Conservation (phyloP, 2,888 invertebrate genomes). For the Pandemis corylana region DNA sequence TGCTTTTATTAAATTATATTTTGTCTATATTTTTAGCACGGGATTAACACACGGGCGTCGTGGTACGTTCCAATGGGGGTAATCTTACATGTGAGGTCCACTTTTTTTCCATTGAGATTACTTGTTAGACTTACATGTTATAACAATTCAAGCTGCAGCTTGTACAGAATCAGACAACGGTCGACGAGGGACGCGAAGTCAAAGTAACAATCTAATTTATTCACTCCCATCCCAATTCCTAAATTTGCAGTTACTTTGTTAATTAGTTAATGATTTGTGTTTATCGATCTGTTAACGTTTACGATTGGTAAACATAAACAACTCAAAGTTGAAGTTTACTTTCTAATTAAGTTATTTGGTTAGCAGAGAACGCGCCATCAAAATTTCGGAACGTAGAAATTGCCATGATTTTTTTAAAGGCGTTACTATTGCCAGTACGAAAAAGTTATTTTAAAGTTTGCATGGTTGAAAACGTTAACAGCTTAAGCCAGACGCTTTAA, state of each 20-base stretch:
- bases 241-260: slow-evolving; percentile 23
- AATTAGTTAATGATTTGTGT: slow-evolving; percentile 36
- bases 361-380: background rate
- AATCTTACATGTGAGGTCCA: too few species aligned
- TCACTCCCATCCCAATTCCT: slow-evolving; percentile 13
- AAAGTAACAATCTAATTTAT: slow-evolving; percentile 32
- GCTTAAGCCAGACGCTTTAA: slow-evolving; percentile 3
- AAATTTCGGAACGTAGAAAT: background rate
- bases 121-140: background rate
- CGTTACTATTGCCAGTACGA: background rate
- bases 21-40: too few species aligned
- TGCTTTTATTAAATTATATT: too few species aligned
- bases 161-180: background rate
- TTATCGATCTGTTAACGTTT: slow-evolving; percentile 30
- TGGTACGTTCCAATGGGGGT: too few species aligned
- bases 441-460: slow-evolving; percentile 7
- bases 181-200: slow-evolving; percentile 1
- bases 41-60: too few species aligned
- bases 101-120: too few species aligned
- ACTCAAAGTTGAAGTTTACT: slow-evolving; percentile 9
- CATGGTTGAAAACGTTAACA: background rate
- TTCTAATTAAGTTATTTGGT: background rate
- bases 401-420: slow-evolving; percentile 13
- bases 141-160: background rate
- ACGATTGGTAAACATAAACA: slow-evolving; percentile 26